A percentile compares a stretch with the other conserved stretches of the same genome.
These are phyloP conservation scores for Cossypha niveicapilla DNA, from an alignment of 2,797 vertebrate species.

Conservation along the genomic window DNA sequence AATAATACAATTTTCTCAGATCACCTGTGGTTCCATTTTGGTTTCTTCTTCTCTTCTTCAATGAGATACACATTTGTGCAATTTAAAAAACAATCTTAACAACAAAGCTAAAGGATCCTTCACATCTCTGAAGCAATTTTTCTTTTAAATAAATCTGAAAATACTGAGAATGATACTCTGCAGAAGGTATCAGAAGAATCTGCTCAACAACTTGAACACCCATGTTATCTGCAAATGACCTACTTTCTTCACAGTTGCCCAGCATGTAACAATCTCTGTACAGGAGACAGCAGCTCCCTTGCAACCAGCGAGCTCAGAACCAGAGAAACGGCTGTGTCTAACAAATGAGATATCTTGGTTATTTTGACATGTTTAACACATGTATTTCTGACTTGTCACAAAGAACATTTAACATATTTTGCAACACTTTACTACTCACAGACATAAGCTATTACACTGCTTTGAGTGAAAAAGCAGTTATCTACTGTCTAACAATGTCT, in stretches of 20 bases:
- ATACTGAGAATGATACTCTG: neutral
- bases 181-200: neutral
- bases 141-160: neutral
- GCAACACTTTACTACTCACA: neutral
- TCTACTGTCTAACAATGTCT: neutral
- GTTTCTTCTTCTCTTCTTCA: neutral
- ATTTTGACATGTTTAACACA: neutral
- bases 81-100: neutral
- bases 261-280: neutral
- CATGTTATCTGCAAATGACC: neutral
- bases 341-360: neutral
- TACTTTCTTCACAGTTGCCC: neutral
- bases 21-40: neutral
- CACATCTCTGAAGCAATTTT: neutral
- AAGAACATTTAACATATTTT: neutral
- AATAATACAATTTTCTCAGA: neutral
- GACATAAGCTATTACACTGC: neutral
- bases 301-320: neutral
- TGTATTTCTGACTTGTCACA: neutral
- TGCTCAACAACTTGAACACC: neutral
- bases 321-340: neutral
- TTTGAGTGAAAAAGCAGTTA: neutral
- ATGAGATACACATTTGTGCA: neutral
- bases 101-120: neutral
- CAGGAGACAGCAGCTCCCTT: neutral